Conservation (phyloP, 2,113 vertebrate genomes). For the Aptenodytes forsteri region DNA sequence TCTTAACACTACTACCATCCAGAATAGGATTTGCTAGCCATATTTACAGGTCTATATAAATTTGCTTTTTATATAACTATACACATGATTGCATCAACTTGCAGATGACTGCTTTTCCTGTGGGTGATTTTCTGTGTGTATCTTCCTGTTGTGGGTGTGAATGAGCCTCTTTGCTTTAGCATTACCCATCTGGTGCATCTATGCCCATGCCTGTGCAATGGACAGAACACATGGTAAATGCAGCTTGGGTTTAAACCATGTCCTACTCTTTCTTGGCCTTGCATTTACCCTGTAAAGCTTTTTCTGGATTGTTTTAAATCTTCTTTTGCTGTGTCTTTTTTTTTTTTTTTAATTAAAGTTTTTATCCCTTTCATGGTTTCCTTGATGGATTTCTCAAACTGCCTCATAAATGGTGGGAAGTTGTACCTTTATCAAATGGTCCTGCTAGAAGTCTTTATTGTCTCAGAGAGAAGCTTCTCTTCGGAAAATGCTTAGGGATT, state of each 20-base stretch:
- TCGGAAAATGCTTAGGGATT: background rate
- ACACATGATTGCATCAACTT: background rate
- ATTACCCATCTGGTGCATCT: background rate
- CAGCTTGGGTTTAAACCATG: background rate
- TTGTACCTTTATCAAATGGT: background rate
- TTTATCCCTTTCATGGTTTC: background rate
- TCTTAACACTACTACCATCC: background rate
- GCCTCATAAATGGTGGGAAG: background rate
- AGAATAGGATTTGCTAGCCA: background rate
- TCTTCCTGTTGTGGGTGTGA: conserved; percentile 14
- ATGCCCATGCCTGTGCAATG: background rate
- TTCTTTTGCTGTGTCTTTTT: background rate
- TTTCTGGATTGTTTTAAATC: background rate
- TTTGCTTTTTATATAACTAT: background rate
- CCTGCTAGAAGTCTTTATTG: background rate
- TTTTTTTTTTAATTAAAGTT: background rate
- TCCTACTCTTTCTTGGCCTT: background rate
- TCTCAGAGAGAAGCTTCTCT: background rate
- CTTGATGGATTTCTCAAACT: background rate
- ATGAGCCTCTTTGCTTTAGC: background rate
- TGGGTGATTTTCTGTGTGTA: background rate
- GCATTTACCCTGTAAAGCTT: background rate
- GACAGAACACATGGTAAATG: background rate
- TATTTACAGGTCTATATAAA: background rate
- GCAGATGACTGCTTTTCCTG: background rate